Percentiles rank a stretch among this genome's conserved stretches.
Conservation (phyloP, 2,113 vertebrate genomes). For the Mastomys natalensis region DNA sequence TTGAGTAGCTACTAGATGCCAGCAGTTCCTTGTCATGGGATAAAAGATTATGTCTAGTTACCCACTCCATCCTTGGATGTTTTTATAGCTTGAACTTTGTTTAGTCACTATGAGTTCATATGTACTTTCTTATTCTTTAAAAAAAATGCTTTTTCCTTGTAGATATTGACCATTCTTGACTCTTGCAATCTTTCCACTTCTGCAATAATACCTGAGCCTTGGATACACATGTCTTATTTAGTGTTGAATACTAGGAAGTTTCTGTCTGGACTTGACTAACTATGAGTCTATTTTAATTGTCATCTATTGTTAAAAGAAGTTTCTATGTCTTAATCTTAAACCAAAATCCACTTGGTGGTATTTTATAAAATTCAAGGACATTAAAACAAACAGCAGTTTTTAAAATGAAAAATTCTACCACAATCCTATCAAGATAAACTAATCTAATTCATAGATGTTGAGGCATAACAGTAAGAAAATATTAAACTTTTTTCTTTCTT, state of each 20-base stretch:
- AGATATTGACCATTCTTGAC: background rate
- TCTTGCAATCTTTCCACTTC: background rate
- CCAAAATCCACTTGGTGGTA: background rate
- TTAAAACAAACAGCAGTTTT: background rate
- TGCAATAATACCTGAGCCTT: background rate
- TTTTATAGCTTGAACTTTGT: background rate
- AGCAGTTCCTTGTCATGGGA: background rate
- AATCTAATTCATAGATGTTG: background rate
- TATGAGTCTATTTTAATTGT: background rate
- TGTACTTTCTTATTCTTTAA: background rate
- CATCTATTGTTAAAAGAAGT: background rate
- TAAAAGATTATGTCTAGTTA: background rate
- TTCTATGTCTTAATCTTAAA: background rate
- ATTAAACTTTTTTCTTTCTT: background rate
- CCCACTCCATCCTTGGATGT: background rate
- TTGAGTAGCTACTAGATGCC: background rate
- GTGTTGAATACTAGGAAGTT: background rate
- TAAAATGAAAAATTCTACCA: background rate
- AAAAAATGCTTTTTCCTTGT: background rate
- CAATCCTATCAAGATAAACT: background rate
- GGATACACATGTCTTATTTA: background rate
- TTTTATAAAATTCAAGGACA: background rate
- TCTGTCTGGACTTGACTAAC: background rate
- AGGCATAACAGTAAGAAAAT: background rate
- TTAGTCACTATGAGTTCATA: background rate